A percentile compares a stretch with the other conserved stretches of the same genome.
phyloP scores from a whole-genome alignment of 2,888 invertebrate species.

The Mechanitis messenoides region DNA sequence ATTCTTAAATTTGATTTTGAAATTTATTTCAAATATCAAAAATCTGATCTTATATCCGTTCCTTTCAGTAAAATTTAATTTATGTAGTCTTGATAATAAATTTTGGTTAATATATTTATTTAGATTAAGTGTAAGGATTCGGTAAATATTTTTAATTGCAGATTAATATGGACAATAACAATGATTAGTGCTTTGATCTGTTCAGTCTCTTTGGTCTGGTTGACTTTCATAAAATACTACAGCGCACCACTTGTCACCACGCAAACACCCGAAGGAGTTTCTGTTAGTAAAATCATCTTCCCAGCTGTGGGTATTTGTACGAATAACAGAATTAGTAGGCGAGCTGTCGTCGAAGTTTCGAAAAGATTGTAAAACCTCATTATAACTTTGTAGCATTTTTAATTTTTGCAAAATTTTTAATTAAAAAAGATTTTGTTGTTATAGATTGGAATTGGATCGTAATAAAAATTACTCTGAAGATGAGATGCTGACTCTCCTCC shows the following conservation, averaged over 20 bases:
- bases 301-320: slow-evolving; percentile 71
- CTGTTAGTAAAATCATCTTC: slow-evolving; percentile 64
- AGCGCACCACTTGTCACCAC: slow-evolving; percentile 61
- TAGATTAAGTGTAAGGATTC: neutral
- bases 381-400: too few relatives aligned
- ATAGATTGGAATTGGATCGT: slow-evolving; percentile 53
- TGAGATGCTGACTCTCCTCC: slow-evolving; percentile 55
- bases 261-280: slow-evolving; percentile 64
- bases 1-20: too few relatives aligned
- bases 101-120: too few relatives aligned
- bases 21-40: too few relatives aligned
- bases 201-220: slow-evolving; percentile 59
- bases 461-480: slow-evolving; percentile 54
- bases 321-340: slow-evolving; percentile 67
- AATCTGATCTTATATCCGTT: too few relatives aligned
- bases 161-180: slow-evolving; percentile 60
- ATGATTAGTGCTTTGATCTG: slow-evolving; percentile 56
- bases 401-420: neutral
- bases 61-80: too few relatives aligned
- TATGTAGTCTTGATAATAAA: too few relatives aligned
- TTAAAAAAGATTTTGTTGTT: slow-evolving; percentile 15
- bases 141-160: slow-evolving; percentile 29
- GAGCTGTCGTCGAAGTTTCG: slow-evolving; percentile 54
- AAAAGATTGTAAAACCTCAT: slow-evolving; percentile 51
- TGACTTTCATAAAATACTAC: slow-evolving; percentile 60